Base-by-base conservation (phyloP, 2,888 invertebrate genomes). In the Apamea epomidion region DNA sequence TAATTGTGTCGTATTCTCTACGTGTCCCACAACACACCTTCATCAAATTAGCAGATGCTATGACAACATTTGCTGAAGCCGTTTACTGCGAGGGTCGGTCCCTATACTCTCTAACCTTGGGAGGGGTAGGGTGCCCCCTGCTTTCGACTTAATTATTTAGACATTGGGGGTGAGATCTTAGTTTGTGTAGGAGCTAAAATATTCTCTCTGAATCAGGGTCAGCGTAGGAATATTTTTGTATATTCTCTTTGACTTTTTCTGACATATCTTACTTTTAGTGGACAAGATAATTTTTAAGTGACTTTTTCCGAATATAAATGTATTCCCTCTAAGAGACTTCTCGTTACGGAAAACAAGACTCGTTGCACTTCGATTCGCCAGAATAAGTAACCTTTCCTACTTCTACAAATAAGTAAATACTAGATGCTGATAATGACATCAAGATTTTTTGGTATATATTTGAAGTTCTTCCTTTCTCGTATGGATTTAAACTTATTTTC, bases 41-140 rank as follows among this genome's bases (percentile, higher is more conserved):
- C 88, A 87, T 91, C 89, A 92, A 93, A 93, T 94, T 93, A 93
- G 91, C 90, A 80, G 88, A 89, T 90, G 84, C 91, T 91, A 91
- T 90, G 92, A 93, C 90, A 94, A 93, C 92, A 94, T 94, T 93
- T 92, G 90, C 92, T 90, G 90, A 89, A 90, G 86, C 83, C 86
- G 88, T 92, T 94, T 94, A 93, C 92, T 92, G 90, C 89, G 90
- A 91, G 93, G 92, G 91, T 86, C 83, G 85, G 42, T 25, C 78
- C 86, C 85, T 76, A 76, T 51, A 58, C 29, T 29, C 48, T 54
- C 29, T 45, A 54, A 72, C 8, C 45, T 78, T 37, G 58, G 71
- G 37, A 62, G 82, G 67, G 69, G 60, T 67, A 62, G 60, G 81
- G 71, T 67, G 76, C 62, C 81, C 65, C 62, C 69, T 74, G 37